Percentiles rank a stretch among this genome's conserved stretches.
Conservation (phyloP, 2,797 vertebrate genomes). For the Sylvia borin region DNA sequence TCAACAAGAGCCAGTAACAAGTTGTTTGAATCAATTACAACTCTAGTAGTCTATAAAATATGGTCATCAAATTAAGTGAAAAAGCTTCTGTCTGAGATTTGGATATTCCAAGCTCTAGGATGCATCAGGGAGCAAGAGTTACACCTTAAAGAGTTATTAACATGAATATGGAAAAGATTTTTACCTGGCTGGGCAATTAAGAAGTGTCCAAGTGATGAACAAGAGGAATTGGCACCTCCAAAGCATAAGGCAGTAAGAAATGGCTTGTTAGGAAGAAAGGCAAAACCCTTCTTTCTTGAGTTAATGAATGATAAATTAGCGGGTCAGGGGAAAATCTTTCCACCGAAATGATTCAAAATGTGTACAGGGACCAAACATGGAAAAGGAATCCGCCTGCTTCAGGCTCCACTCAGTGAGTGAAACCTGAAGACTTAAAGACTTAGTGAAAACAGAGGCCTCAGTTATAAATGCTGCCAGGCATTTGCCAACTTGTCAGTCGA, state of each 20-base stretch:
- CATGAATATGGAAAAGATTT: not conserved
- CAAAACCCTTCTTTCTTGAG: not conserved
- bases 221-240: not conserved
- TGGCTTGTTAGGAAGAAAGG: not conserved
- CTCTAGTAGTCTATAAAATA: not conserved
- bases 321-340: not conserved
- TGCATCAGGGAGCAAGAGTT: not conserved
- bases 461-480: not conserved
- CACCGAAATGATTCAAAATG: not conserved
- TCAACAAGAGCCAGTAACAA: not conserved
- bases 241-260: not conserved
- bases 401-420: not conserved
- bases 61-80: not conserved
- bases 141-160: not conserved
- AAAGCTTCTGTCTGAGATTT: not conserved
- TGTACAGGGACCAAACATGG: not conserved
- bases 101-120: not conserved
- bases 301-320: conserved; percentile 11
- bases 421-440: conserved; percentile 21
- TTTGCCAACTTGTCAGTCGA: conserved; percentile 24
- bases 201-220: not conserved
- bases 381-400: not conserved
- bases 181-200: not conserved
- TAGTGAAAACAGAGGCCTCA: not conserved
- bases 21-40: not conserved